Conservation (phyloP, 2,888 invertebrate genomes). For the Agriopis marginaria region DNA sequence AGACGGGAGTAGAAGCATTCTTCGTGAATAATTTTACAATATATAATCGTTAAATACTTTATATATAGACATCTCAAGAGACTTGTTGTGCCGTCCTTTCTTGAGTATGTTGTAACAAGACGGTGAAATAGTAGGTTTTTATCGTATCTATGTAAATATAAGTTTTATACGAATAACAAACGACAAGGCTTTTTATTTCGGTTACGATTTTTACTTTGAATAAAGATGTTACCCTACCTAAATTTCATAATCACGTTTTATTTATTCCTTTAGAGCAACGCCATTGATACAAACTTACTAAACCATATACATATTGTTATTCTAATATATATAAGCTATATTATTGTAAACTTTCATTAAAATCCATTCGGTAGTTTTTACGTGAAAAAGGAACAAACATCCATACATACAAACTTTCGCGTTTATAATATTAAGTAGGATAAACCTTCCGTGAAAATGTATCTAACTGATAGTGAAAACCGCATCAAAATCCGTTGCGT, state of each 20-base stretch:
- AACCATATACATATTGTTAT: too few species aligned
- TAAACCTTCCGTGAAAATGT: too few species aligned
- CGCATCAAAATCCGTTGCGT: too few species aligned
- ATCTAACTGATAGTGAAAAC: too few species aligned
- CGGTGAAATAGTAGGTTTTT: constrained; percentile 47
- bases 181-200: constrained; percentile 72
- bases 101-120: constrained; percentile 21
- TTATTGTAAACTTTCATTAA: too few species aligned
- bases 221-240: constrained; percentile 80
- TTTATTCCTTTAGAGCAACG: constrained; percentile 9
- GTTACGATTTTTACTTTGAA: constrained; percentile 52
- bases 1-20: constrained; percentile 5
- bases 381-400: too few species aligned
- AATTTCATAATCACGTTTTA: constrained; percentile 18
- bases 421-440: too few species aligned
- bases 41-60: constrained; percentile 7
- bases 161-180: constrained; percentile 61
- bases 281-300: too few species aligned
- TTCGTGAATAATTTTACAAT: constrained; percentile 37
- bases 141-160: constrained; percentile 71
- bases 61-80: neutral
- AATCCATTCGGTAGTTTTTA: too few species aligned
- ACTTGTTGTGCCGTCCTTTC: constrained; percentile 35
- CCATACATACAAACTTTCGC: too few species aligned
- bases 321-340: too few species aligned